Evolutionary conservation across 2,888 invertebrate genomes (phyloP).

Genomic region (Pandemis cinnamomeana): DNA sequence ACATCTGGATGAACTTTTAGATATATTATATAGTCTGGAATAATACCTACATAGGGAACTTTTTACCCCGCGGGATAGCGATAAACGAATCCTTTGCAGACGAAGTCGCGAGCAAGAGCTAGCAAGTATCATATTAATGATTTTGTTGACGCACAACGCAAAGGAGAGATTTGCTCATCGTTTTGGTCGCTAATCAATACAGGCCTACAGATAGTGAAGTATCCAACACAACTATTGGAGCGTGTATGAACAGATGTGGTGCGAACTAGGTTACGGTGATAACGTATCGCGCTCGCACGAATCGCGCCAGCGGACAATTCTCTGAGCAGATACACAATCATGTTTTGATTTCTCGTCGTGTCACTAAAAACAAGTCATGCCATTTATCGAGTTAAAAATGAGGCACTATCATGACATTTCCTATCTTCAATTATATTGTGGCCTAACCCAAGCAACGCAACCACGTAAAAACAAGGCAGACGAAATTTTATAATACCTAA

Average conservation of each 20-base stretch:
- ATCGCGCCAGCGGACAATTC: conserved; percentile 38
- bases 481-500: no score
- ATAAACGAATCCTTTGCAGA: no score
- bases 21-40: no score
- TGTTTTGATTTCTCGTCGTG: conserved; percentile 22
- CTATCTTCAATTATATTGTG: no score
- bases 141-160: background rate
- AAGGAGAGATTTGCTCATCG: conserved; percentile 26
- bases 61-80: no score
- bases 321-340: conserved; percentile 23
- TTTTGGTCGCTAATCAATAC: conserved; percentile 36
- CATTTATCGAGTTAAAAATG: background rate
- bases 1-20: no score
- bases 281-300: conserved; percentile 59
- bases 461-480: no score
- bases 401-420: no score
- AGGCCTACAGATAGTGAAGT: conserved; percentile 28
- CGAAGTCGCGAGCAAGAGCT: background rate
- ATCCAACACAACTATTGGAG: conserved; percentile 52
- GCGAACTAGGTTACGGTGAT: conserved; percentile 80
- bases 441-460: no score
- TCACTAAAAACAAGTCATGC: background rate
- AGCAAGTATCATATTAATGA: background rate
- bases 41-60: no score
- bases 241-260: conserved; percentile 68